Evolutionary conservation across 2,797 vertebrate genomes (phyloP).

Genomic region (Oryzias sinensis): DNA sequence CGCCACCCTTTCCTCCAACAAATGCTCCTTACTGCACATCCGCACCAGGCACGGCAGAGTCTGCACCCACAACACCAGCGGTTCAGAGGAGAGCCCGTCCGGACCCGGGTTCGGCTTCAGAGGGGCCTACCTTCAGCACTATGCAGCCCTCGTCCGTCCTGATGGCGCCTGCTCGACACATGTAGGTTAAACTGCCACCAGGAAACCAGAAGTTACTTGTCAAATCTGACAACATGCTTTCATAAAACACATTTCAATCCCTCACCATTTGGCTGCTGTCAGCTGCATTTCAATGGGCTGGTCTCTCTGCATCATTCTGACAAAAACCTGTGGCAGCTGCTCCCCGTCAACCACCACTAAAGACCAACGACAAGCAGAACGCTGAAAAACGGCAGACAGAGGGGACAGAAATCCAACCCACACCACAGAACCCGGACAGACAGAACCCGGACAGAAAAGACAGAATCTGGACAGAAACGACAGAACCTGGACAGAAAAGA

Average conservation of each 20-base stretch:
- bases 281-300: constrained; percentile 99
- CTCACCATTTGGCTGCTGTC: constrained; percentile 98
- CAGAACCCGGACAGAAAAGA: background rate
- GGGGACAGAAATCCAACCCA: background rate
- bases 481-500: background rate
- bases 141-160: constrained; percentile 91
- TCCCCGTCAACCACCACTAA: constrained; percentile 93
- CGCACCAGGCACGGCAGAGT: constrained; percentile 95
- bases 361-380: too few relatives aligned
- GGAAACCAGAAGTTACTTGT: constrained; percentile 13
- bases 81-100: background rate
- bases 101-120: background rate
- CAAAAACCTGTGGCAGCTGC: constrained; percentile 95
- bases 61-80: constrained; percentile 59
- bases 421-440: constrained; percentile 4
- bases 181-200: constrained; percentile 92
- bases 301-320: constrained; percentile 98
- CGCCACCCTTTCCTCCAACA: constrained; percentile 95
- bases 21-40: constrained; percentile 97
- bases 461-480: too few relatives aligned
- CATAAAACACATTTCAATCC: rapidly evolving
- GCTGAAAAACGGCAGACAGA: background rate
- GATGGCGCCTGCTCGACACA: constrained; percentile 98
- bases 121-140: constrained; percentile 85
- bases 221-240: background rate